These are phyloP conservation scores for Myrmecobius fasciatus DNA, from an alignment of 2,113 vertebrate species.

Conservation along the genomic window DNA sequence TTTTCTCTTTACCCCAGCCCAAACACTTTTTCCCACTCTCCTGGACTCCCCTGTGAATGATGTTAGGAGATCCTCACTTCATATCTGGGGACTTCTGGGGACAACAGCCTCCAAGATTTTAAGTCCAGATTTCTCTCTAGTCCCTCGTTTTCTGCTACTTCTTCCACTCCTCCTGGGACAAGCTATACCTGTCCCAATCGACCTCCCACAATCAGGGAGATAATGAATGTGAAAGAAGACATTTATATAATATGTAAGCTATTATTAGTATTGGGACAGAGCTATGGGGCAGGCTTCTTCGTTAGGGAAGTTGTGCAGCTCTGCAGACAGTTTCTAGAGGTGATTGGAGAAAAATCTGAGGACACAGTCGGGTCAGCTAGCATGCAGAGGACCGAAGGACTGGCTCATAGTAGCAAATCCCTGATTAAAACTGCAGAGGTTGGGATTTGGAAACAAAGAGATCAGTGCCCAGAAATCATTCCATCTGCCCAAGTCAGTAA, in stretches of 20 bases:
- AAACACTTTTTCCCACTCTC: neutral
- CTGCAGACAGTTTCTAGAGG: neutral
- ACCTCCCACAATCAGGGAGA: neutral
- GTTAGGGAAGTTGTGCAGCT: neutral
- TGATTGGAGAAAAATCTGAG: neutral
- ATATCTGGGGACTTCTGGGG: neutral
- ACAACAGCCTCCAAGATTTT: neutral
- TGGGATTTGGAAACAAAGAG: neutral
- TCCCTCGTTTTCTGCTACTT: neutral
- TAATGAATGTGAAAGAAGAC: neutral
- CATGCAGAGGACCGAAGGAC: neutral
- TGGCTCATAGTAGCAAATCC: neutral
- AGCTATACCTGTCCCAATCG: neutral
- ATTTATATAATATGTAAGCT: neutral
- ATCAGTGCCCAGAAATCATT: neutral
- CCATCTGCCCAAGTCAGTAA: neutral
- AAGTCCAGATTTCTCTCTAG: neutral
- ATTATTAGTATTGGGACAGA: constrained; percentile 2
- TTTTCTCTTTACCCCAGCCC: neutral
- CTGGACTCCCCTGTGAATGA: neutral
- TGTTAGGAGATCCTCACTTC: neutral
- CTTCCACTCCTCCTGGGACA: neutral
- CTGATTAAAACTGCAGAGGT: neutral
- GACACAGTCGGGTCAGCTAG: neutral
- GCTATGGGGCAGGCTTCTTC: neutral